phyloP scores from a whole-genome alignment of 2,113 vertebrate genomes.

The Cottus gobio region DNA sequence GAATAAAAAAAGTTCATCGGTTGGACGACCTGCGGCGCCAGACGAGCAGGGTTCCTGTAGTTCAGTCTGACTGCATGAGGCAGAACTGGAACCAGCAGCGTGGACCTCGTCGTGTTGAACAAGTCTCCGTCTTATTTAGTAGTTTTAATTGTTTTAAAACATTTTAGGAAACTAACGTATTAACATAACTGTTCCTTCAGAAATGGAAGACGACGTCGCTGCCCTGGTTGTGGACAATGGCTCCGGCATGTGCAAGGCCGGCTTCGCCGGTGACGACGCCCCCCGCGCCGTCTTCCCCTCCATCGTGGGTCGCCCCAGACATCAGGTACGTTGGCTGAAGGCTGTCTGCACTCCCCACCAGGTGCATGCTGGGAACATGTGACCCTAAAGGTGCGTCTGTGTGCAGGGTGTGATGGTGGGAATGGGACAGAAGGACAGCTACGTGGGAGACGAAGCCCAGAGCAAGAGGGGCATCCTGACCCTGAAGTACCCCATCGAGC shows the following conservation, averaged over 20 bases:
- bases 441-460: slow-evolving; percentile 96
- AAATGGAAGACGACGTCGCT: slow-evolving; percentile 46
- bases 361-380: fast-evolving
- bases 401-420: slow-evolving; percentile 95
- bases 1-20: too few species aligned
- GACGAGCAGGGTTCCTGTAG: too few species aligned
- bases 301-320: slow-evolving; percentile 64
- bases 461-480: slow-evolving; percentile 90
- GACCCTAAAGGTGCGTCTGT: neutral
- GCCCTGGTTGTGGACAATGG: slow-evolving; percentile 71
- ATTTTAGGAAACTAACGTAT: too few species aligned
- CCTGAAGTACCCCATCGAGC: slow-evolving; percentile 93
- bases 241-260: slow-evolving; percentile 70
- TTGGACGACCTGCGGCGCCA: too few species aligned
- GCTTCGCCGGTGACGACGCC: slow-evolving; percentile 65
- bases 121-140: too few species aligned
- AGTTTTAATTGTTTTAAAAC: too few species aligned
- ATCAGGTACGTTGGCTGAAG: slow-evolving; percentile 24
- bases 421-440: slow-evolving; percentile 98
- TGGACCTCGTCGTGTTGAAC: too few species aligned
- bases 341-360: too few species aligned
- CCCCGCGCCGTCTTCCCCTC: slow-evolving; percentile 58
- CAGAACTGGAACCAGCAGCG: too few species aligned
- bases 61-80: too few species aligned
- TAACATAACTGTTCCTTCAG: neutral